phyloP scores from a whole-genome alignment of 2,888 invertebrate genomes.

The Penaeus monodon region DNA sequence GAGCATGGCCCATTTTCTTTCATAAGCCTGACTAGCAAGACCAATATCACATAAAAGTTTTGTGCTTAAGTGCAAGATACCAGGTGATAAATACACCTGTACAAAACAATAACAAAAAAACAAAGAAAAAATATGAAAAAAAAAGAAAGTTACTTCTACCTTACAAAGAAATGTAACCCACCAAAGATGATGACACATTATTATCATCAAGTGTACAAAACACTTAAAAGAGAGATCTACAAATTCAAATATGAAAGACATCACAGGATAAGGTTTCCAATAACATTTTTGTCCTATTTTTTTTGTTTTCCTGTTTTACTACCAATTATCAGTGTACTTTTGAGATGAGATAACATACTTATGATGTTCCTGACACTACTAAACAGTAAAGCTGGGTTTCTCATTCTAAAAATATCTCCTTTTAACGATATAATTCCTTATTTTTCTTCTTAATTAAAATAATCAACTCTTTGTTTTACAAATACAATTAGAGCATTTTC shows the following conservation, averaged over 20 bases:
- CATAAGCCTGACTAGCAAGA: slow-evolving; percentile 31
- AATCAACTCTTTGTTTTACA: slow-evolving; percentile 4
- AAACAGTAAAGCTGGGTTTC: slow-evolving; percentile 29
- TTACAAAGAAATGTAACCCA: too few relatives aligned
- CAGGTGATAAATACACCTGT: slow-evolving; percentile 28
- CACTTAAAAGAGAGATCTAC: slow-evolving; percentile 28
- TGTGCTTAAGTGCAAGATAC: slow-evolving; percentile 41
- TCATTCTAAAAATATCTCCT: slow-evolving; percentile 41
- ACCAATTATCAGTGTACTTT: not conserved
- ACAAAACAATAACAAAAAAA: not conserved
- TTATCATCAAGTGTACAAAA: slow-evolving; percentile 38
- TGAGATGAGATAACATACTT: slow-evolving; percentile 16
- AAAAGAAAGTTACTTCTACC: too few relatives aligned
- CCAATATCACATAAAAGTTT: slow-evolving; percentile 41
- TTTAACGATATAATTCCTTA: not conserved
- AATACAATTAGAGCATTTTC: slow-evolving; percentile 14
- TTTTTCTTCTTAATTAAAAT: slow-evolving; percentile 9
- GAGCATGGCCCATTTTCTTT: slow-evolving; percentile 31
- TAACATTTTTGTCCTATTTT: not conserved
- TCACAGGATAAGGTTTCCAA: slow-evolving; percentile 41
- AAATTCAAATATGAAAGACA: slow-evolving; percentile 48
- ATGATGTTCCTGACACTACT: slow-evolving; percentile 26
- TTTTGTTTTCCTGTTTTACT: slow-evolving; percentile 5
- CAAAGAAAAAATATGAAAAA: too few relatives aligned
- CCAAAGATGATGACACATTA: slow-evolving; percentile 8